These are phyloP conservation scores for Napeogenes inachia DNA, from an alignment of 2,888 invertebrate genomes.

Conservation along the genomic window DNA sequence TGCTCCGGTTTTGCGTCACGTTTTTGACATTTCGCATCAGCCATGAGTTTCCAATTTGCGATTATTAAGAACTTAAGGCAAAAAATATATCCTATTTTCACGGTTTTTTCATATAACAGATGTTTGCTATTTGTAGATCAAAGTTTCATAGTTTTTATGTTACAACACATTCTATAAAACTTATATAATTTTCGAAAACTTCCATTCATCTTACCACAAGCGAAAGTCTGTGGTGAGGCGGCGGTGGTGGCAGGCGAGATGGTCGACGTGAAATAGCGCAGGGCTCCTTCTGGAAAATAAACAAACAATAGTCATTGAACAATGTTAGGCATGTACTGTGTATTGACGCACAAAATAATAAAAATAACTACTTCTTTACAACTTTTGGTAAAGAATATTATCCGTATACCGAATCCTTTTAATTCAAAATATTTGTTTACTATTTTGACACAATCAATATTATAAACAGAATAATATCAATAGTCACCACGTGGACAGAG, in stretches of 20 bases:
- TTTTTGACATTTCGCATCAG: background rate
- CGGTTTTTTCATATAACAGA: too few relatives aligned
- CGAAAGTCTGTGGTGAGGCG: slow-evolving; percentile 70
- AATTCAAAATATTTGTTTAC: too few relatives aligned
- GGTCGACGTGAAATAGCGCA: slow-evolving; percentile 67
- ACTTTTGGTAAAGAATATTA: too few relatives aligned
- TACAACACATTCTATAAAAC: too few relatives aligned
- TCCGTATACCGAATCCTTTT: too few relatives aligned
- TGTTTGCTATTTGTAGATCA: slow-evolving; percentile 9
- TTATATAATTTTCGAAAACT: slow-evolving; percentile 1
- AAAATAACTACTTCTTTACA: too few relatives aligned
- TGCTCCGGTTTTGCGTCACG: background rate
- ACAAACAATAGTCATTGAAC: background rate
- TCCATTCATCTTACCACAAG: slow-evolving; percentile 58
- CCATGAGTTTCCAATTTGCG: background rate
- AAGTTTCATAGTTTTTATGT: slow-evolving; percentile 8
- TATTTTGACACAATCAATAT: too few relatives aligned
- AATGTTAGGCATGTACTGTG: too few relatives aligned
- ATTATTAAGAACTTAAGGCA: too few relatives aligned
- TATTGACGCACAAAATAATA: background rate
- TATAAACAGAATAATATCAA: background rate
- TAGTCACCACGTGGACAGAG: slow-evolving; percentile 84
- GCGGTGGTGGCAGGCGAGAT: slow-evolving; percentile 71
- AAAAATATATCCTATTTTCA: too few relatives aligned
- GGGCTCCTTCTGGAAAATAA: slow-evolving; percentile 60